Evolutionary conservation across 1,140 invertebrate species (phyloP), one percentile per base, ranked within the genome.

Genomic region (Lordiphosa mommai): DNA sequence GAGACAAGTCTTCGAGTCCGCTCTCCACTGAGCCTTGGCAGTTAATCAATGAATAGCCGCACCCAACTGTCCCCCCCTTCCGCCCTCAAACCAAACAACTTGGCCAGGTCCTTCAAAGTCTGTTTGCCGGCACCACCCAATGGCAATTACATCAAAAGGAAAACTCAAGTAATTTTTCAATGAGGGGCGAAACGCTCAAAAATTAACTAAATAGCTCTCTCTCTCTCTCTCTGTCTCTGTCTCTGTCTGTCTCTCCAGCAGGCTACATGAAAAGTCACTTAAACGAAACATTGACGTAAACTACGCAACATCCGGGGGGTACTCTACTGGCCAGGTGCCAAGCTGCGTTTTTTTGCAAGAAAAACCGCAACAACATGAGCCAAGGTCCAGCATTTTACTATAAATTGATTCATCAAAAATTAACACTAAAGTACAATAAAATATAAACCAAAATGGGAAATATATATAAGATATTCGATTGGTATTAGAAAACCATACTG

Each of bases 131-230:
- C n/a, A 8, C 38, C 6, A n/a, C 23, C 7, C 50, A 7, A 44
- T 49, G 71, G 60, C 70, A 80, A 74, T 80, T 80, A 80, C 74
- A 74, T 80, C 74, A 80, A 80, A 80, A 82, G 74, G 51, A 80
- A 79, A 73, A 48, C 49, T 70, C 74, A 53, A 59, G 74, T 56
- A 56, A 80, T 80, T 73, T 80, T 73, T 72, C 73, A 69, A 68
- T 59, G 72, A 67, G 56, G 47, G 36, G 60, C 41, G 51, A 57
- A 43, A 69, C 57, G 57, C 53, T 74, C 52, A 61, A 79, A 79
- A 79, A 79, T 79, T 80, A 79, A 79, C 74, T 80, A 70, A 80
- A 80, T 69, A 74, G 74, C 69, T 2, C 8, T 14, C 38, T 9
- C 23, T 6, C 4, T 23, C 20, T 23, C 1, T 5, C 20, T 6